Conservation (phyloP, 92 coral and sea anemone species). For the Porites cylindrica region DNA sequence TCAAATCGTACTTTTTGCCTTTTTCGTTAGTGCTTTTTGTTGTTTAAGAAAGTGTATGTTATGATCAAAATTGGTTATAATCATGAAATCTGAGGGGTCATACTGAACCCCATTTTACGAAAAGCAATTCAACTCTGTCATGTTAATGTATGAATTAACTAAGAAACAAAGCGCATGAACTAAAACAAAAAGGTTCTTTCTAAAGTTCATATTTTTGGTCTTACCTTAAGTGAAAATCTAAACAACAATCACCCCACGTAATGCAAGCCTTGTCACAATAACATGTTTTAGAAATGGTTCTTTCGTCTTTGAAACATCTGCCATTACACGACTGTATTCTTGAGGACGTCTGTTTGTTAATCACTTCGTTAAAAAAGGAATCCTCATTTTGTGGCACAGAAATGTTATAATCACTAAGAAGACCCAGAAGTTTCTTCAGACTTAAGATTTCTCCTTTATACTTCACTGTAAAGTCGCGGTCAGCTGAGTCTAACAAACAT, state of each 20-base stretch:
- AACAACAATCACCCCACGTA: constrained; percentile 27
- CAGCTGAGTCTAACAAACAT: background rate
- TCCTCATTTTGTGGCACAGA: background rate
- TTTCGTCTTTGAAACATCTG: constrained; percentile 33
- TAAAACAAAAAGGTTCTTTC: background rate
- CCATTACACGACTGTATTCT: constrained; percentile 16
- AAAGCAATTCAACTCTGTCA: too few species aligned
- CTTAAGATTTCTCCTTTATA: constrained; percentile 22
- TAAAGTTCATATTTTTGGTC: background rate
- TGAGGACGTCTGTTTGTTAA: background rate
- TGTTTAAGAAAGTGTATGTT: too few species aligned
- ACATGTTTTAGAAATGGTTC: background rate
- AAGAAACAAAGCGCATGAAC: background rate
- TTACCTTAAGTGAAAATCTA: constrained; percentile 25
- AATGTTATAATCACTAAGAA: constrained; percentile 9
- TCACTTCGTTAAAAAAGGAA: background rate
- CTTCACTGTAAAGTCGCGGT: constrained; percentile 27
- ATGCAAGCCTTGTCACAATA: constrained; percentile 30
- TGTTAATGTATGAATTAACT: too few species aligned
- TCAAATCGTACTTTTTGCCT: too few species aligned
- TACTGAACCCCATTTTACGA: too few species aligned
- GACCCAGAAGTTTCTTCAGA: background rate
- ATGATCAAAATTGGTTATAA: too few species aligned
- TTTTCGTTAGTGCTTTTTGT: too few species aligned
- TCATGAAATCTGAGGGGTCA: too few species aligned